Base-by-base conservation (phyloP, 2,113 vertebrate species). In the Stigmatopora nigra region DNA sequence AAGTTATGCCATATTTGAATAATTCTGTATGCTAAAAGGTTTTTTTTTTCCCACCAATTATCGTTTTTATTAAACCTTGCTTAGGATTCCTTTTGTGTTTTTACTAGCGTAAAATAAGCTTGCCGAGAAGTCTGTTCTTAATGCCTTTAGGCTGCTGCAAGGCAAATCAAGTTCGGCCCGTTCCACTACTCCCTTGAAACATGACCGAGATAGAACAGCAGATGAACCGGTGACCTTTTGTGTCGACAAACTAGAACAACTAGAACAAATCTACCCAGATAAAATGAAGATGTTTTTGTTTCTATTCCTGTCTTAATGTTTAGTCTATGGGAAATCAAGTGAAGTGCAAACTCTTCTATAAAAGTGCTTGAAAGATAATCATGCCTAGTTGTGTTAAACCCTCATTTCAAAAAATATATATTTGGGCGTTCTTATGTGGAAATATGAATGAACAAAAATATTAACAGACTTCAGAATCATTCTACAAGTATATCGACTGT, bases 151-250 rank as follows among this genome's bases (percentile, higher is more conserved):
- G 53, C 70, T 65, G 57, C 73, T 85, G 82, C 77, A 72, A 78
- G 77, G 64, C 80, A 87, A 87, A 88, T 81, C 86, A 72, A 59
- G 87, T 71, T 79, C 63, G 72, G 85, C 88, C 82, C 73, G 88
- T 86, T 90, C 70, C 72, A 64, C 69, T 68, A 71, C 51, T 73
- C 62, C 75, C 56, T 70, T 36, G 52, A 56, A 61, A 76, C 69
- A 73, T 17, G 20, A 65, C 67, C 31, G 60, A 77, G 61, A 78
- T 63, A 73, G 67, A 68, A 66, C 53, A 70, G 63, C 64, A 57
- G 61, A 69, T 77, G 69, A 80, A 77, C 72, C 61, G 14, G 25
- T 77, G 72, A 75, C 63, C 69, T 38, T 22, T 16, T 5, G 36
- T 44, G 38, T 45, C 38, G 60, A 61, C 60, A 61, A 44, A 61